Conservation (phyloP, 1,140 invertebrate genomes). For the Apis mellifera region Amel_HAv3.1 CM009940.2:773501-774000, state of each 20-base stretch:
- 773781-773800: slow-evolving; percentile 1
- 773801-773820: neutral
- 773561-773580: too few relatives aligned
- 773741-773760: neutral
- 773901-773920: slow-evolving; percentile 5
- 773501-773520: neutral
- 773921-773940: neutral
- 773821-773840: neutral
- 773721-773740: slow-evolving; percentile 24
- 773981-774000: neutral
- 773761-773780: neutral
- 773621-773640: neutral
- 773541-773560: neutral
- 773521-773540: neutral
- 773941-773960: slow-evolving; percentile 13
- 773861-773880: slow-evolving; percentile 16
- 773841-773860: neutral
- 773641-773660: slow-evolving; percentile 7
- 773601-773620: slow-evolving; percentile 10
- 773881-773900: neutral
- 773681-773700: neutral
- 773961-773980: slow-evolving; percentile 34
- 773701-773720: slow-evolving; percentile 9
- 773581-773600: neutral
- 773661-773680: slow-evolving; percentile 10